phyloP scores from a whole-genome alignment of 2,113 vertebrate genomes.

The Thamnaconus septentrionalis region DNA sequence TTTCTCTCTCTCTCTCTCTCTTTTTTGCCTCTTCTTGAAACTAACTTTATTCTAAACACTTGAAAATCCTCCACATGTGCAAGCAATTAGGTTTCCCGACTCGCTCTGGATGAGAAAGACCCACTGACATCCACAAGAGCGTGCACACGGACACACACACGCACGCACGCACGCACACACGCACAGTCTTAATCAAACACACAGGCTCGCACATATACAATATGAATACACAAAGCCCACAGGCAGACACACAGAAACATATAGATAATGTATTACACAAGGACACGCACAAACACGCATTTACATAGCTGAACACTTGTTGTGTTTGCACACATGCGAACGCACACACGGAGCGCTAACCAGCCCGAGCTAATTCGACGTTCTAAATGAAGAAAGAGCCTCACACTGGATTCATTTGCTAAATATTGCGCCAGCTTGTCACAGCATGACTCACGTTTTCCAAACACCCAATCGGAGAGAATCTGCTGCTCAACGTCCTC shows the following conservation, averaged over 20 bases:
- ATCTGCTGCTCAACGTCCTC: not conserved
- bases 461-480: not conserved
- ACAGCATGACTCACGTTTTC: not conserved
- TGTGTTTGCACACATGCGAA: not conserved
- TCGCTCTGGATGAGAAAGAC: constrained; percentile 60
- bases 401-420: constrained; percentile 1
- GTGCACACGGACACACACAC: constrained; percentile 6
- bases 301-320: not conserved
- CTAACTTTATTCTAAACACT: constrained; percentile 74
- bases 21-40: constrained; percentile 61
- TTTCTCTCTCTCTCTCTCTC: not conserved
- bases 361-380: constrained; percentile 1
- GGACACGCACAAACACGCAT: constrained; percentile 5
- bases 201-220: not conserved
- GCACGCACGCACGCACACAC: not conserved
- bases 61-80: constrained; percentile 77
- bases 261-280: constrained; percentile 3
- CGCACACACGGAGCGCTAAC: not conserved
- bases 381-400: not conserved
- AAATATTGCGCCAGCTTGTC: constrained; percentile 6
- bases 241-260: not conserved
- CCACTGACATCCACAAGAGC: constrained; percentile 37
- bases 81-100: constrained; percentile 76
- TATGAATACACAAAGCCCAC: constrained; percentile 1
- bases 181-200: not conserved